phyloP scores from a whole-genome alignment of 92 coral and sea anemone species.

The Heliopora coerulea region DNA sequence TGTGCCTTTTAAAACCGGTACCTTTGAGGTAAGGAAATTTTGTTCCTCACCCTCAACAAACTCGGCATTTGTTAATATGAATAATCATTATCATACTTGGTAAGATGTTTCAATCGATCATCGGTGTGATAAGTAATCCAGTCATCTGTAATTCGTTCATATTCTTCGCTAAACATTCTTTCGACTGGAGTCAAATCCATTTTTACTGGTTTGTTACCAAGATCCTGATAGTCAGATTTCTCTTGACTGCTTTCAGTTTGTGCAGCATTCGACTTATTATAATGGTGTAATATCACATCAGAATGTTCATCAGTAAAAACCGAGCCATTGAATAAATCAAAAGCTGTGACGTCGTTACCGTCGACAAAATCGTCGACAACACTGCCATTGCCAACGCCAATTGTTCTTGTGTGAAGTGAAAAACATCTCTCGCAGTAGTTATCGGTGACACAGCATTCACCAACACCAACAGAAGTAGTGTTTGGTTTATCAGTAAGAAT shows the following conservation, averaged over 20 bases:
- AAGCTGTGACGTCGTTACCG: constrained; percentile 48
- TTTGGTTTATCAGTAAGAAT: constrained; percentile 46
- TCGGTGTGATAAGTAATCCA: neutral
- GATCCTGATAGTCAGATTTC: neutral
- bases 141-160: constrained; percentile 32
- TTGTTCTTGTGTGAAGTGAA: constrained; percentile 68
- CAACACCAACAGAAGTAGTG: constrained; percentile 72
- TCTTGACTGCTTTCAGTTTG: neutral
- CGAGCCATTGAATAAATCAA: neutral
- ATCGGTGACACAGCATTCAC: constrained; percentile 89
- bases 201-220: neutral
- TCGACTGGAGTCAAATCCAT: neutral
- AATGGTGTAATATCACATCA: neutral
- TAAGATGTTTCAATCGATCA: constrained; percentile 8
- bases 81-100: constrained; percentile 8
- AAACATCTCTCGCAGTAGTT: constrained; percentile 88
- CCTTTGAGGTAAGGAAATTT: too few relatives aligned
- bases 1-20: too few relatives aligned
- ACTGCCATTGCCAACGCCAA: constrained; percentile 76
- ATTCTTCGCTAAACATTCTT: constrained; percentile 40
- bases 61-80: too few relatives aligned
- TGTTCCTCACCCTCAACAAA: too few relatives aligned
- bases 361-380: constrained; percentile 11
- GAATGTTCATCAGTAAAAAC: neutral
- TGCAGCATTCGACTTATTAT: neutral